Evolutionary conservation across 1,140 invertebrate genomes (phyloP).

Genomic region (Drosophila prosaltans): DNA sequence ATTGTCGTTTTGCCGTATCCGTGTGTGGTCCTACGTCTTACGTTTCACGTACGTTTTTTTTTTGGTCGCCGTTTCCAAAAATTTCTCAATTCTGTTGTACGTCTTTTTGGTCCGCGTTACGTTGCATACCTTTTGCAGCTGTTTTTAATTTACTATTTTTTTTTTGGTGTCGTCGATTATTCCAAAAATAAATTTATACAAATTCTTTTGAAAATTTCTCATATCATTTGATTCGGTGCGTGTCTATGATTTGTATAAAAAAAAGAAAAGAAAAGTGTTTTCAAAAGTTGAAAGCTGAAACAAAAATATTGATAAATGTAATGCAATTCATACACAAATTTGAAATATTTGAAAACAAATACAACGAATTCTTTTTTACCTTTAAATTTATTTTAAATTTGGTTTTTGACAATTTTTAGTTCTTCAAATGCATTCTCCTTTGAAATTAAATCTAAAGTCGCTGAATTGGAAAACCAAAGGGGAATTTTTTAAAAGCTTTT

Average conservation of each 20-base stretch:
- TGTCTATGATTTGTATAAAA: slow-evolving; percentile 65
- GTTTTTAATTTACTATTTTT: neutral
- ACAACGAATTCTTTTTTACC: slow-evolving; percentile 4
- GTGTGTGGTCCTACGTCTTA: slow-evolving; percentile 41
- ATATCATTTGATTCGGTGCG: slow-evolving; percentile 58
- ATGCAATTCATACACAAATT: neutral
- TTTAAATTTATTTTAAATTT: neutral
- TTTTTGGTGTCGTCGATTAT: slow-evolving; percentile 9
- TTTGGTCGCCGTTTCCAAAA: slow-evolving; percentile 37
- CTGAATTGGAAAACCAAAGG: neutral
- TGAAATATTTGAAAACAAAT: slow-evolving; percentile 9
- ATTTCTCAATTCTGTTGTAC: slow-evolving; percentile 9
- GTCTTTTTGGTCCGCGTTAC: slow-evolving; percentile 33
- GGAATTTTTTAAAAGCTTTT: neutral
- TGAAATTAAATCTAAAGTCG: neutral
- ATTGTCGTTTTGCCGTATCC: slow-evolving; percentile 12
- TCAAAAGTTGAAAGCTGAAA: slow-evolving; percentile 33
- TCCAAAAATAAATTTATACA: slow-evolving; percentile 21
- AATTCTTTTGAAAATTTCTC: slow-evolving; percentile 24
- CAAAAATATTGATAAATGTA: slow-evolving; percentile 29
- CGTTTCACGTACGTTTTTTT: slow-evolving; percentile 47
- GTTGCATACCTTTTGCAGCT: slow-evolving; percentile 45
- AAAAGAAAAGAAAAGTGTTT: slow-evolving; percentile 51
- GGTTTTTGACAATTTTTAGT: too few species aligned
- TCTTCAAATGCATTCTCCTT: too few species aligned